Base-by-base conservation (phyloP, 2,113 vertebrate species). In the Empidonax traillii region DNA sequence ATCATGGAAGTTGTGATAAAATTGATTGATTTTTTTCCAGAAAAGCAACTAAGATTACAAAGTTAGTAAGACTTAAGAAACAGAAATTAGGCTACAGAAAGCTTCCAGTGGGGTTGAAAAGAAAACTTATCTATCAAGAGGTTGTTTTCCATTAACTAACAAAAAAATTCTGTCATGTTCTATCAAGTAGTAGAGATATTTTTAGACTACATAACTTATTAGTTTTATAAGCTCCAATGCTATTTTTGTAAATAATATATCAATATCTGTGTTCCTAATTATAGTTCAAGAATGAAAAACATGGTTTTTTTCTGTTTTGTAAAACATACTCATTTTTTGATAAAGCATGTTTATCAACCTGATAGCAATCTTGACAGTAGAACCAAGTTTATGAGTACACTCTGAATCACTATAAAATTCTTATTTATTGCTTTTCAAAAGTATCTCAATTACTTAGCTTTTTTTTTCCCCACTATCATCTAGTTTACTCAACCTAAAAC, bases 331-430 rank as follows among this genome's bases (percentile, higher is more conserved):
- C 7, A 53, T 51, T 92, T 94, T 77, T 74, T 63, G 12, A 90
- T 87, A 65, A 88, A 86, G 67, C 1, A 3, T 63, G 30, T 88
- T 94, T 90, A 69, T 86, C 63, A 71, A 63, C 47, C 73, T 22
- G 55, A 92, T 78, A 71, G 28, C 51, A 88, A 88, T 92, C 85
- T 90, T 84, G 83, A 74, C 56, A 72, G 47, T 9, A 90, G 35
- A 87, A 87, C 17, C 27, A 59, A 73, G 52, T 37, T 80, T 74
- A 90, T 88, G 62, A 80, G 41, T 25, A 19, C 46, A 30, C 55
- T 92, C 79, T 96, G 92, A 91, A 76, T 93, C 94, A 94, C 46
- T 62, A 67, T 13, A 35, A 63, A 56, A 80, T 86, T 84, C n/a
- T 31, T 95, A 37, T 81, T 88, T 86, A 71, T 47, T 77, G 39